These are phyloP conservation scores for Daktulosphaira vitifoliae DNA, from an alignment of 1,140 invertebrate genomes.

Conservation along the genomic window DNA sequence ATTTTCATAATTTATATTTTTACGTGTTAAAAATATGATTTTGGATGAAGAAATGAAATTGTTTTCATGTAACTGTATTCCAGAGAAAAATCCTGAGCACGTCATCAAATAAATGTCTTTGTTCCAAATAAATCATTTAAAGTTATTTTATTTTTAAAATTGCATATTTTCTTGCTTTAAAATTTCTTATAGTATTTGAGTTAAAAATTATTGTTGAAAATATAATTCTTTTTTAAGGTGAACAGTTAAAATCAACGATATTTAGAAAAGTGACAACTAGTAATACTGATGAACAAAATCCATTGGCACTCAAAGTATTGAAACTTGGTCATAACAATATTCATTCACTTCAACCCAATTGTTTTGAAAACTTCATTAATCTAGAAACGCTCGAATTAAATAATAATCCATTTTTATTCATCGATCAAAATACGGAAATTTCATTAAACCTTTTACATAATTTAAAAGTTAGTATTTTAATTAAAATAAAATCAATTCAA, in stretches of 20 bases:
- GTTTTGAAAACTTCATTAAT: conserved; percentile 9
- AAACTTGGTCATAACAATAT: conserved; percentile 8
- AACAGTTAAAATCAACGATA: background rate
- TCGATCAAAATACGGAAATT: conserved; percentile 20
- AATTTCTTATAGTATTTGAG: no score
- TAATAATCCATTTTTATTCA: conserved; percentile 4
- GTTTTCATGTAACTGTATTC: no score
- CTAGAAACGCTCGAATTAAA: conserved; percentile 10
- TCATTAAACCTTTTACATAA: background rate
- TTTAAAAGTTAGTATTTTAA: conserved; percentile 1
- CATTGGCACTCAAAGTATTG: background rate
- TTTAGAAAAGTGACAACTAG: background rate
- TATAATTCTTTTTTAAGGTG: background rate
- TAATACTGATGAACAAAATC: background rate
- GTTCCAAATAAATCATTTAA: no score
- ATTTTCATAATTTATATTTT: no score
- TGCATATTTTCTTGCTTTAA: no score
- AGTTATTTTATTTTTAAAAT: background rate
- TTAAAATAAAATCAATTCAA: no score
- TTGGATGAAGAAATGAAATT: no score
- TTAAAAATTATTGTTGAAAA: background rate
- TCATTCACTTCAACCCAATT: background rate
- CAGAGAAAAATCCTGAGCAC: no score
- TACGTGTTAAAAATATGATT: no score
- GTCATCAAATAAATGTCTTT: no score